Percentiles rank a stretch among this genome's conserved stretches.
These are phyloP conservation scores for Ochotona curzoniae DNA, from an alignment of 2,113 vertebrate species.

Conservation along the genomic window DNA sequence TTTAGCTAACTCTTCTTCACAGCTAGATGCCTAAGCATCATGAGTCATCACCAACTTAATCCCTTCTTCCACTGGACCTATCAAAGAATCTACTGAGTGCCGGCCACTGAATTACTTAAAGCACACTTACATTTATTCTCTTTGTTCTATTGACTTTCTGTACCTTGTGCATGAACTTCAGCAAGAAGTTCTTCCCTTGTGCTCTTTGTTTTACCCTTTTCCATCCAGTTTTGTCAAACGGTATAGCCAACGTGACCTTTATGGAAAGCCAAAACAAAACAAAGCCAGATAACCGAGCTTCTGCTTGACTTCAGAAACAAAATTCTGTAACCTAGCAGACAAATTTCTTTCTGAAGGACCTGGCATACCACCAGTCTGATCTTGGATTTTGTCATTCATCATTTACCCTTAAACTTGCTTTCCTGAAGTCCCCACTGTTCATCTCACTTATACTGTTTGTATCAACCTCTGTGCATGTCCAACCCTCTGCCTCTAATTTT, in stretches of 20 bases:
- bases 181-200: background rate
- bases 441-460: background rate
- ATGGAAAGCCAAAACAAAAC: background rate
- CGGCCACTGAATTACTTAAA: background rate
- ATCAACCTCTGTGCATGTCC: too few species aligned
- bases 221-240: background rate
- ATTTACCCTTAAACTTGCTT: background rate
- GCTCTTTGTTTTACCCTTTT: background rate
- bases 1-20: conserved; percentile 56
- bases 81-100: background rate
- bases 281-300: too few species aligned
- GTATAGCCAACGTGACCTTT: background rate
- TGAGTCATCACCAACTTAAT: conserved; percentile 7
- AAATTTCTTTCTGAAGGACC: background rate
- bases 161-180: background rate
- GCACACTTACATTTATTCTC: background rate
- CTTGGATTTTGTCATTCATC: background rate
- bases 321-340: background rate
- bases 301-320: background rate
- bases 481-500: background rate
- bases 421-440: background rate
- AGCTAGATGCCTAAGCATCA: conserved; percentile 23
- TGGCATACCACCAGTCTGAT: background rate
- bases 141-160: background rate
- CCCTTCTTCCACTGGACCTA: background rate